Evolutionary conservation across 1,140 invertebrate species (phyloP).

Genomic region (Phymorhynchus buccinoides): DNA sequence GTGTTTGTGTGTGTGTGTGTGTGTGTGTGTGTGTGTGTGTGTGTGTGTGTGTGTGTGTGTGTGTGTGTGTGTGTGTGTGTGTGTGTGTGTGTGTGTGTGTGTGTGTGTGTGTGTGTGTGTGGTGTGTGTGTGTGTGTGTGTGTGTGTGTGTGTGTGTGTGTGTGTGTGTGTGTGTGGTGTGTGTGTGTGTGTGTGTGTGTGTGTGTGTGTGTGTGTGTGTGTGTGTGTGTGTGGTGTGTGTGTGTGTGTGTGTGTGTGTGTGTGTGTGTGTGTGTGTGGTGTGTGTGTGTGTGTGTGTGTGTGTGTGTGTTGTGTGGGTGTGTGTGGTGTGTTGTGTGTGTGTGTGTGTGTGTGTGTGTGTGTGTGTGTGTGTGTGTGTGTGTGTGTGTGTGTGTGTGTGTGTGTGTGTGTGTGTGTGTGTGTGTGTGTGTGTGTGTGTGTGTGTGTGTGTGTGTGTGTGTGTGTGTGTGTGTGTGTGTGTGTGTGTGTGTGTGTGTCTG

Average conservation of each 20-base stretch:
- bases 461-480: neutral
- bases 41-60: no score
- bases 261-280: neutral
- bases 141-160: neutral
- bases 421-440: constrained; percentile 8
- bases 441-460: neutral
- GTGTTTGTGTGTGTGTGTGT: no score
- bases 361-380: neutral
- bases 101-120: neutral
- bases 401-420: neutral
- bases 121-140: neutral
- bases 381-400: neutral
- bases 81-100: neutral
- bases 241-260: neutral
- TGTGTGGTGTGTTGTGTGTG: no score
- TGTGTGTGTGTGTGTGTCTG: no score
- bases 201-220: neutral
- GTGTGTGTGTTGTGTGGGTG: constrained; percentile 20
- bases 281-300: constrained; percentile 6
- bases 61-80: neutral
- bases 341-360: neutral
- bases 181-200: no score
- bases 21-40: no score
- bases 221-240: no score
- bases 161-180: no score